Conservation (phyloP, 1,140 invertebrate species). For the Orchestia grillus region DNA sequence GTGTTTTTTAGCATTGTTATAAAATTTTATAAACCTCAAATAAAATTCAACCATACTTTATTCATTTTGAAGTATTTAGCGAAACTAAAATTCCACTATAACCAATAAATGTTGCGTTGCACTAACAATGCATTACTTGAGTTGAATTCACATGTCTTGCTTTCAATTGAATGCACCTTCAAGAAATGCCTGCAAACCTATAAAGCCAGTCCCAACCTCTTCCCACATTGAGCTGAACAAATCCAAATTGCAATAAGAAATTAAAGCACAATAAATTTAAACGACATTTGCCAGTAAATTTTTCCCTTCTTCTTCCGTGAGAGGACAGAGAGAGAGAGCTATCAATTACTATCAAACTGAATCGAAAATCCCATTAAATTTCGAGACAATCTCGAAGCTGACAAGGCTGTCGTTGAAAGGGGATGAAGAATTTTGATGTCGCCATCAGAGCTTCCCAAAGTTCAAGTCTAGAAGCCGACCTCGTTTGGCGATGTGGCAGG, state of each 20-base stretch:
- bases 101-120: neutral
- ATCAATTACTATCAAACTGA: neutral
- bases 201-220: neutral
- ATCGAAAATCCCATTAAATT: neutral
- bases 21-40: neutral
- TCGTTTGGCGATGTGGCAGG: neutral
- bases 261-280: neutral
- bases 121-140: neutral
- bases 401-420: neutral
- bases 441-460: neutral
- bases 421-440: constrained; percentile 19
- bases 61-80: neutral
- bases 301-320: neutral
- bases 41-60: too few species aligned
- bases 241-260: neutral
- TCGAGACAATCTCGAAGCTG: neutral
- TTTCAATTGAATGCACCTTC: neutral
- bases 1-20: neutral
- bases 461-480: neutral
- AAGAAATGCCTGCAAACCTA: neutral
- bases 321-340: neutral
- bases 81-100: neutral
- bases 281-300: neutral
- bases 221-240: neutral
- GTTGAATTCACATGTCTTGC: neutral